Evolutionary conservation across 1,140 invertebrate genomes (phyloP), one percentile per base, ranked within the genome.

Genomic region (Riptortus pedestris): DNA sequence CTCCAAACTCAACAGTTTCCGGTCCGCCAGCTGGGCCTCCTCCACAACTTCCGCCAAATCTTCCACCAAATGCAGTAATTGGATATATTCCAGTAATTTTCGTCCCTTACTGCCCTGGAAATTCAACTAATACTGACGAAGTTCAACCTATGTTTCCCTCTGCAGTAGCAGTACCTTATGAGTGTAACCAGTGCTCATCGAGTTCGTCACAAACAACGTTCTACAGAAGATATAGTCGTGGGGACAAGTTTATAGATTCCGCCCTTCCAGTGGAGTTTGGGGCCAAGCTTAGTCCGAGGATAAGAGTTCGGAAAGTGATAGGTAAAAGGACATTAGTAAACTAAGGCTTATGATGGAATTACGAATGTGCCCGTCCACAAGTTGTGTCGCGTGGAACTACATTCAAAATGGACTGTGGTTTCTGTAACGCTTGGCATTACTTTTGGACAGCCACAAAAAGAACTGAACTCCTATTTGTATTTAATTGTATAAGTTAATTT

Each of bases 71-170:
- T 51, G 77, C 76, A 18, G 74, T 79, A 3, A 74, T 82, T 28
- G 81, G 79, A 47, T 82, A 79, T 67, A 74, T 83, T 28, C 81
- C 81, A 2, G 79, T 83, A 7, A 73, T 83, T 2, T 82, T 82
- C 66, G 76, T 80, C 57, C 81, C 81, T 1, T 79, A 77, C 67
- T 83, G 81, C 68, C 78, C 79, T 0, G 78, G 78, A 24, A 76
- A 76, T 55, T 66, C 69, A 4, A 71, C 71, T 3, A 73, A 76
- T 33, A 60, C 55, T 11, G 74, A 75, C 66, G 74, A 71, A 27
- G 76, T 79, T 45, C 75, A 78, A 67, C 73, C 78, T 45, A 79
- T 78, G 59, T 81, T 81, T 71, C 80, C 80, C 2, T 74, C 75
- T 12, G 80, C 79, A 1, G 76, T 77, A n/a, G 73, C 79, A 20